A percentile compares a stretch with the other conserved stretches of the same genome.
Evolutionary conservation across 2,113 vertebrate genomes (phyloP).

Genomic region (Lampris incognitus): DNA sequence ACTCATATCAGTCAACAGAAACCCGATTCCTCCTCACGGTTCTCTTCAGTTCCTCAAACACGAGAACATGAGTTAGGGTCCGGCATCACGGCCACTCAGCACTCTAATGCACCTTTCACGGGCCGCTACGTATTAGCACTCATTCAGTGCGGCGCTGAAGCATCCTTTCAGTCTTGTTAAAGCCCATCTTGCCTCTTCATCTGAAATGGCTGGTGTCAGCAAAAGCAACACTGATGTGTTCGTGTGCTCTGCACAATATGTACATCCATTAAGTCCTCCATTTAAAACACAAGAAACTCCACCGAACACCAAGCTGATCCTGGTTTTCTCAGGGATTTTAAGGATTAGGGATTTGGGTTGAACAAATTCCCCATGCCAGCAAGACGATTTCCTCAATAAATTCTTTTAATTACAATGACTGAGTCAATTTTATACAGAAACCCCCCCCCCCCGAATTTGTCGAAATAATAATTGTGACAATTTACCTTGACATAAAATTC

Average conservation of each 20-base stretch:
- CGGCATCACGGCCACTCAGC: conserved; percentile 44
- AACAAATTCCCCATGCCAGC: neutral
- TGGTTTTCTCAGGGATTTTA: neutral
- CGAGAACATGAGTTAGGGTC: conserved; percentile 53
- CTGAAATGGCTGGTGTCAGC: conserved; percentile 33
- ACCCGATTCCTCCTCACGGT: conserved; percentile 57
- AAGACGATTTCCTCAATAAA: neutral
- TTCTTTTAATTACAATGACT: neutral
- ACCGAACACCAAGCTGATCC: neutral
- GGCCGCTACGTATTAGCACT: conserved; percentile 29
- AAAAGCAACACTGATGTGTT: conserved; percentile 27
- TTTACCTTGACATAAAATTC: neutral
- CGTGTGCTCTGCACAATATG: conserved; percentile 3
- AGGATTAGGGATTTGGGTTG: neutral
- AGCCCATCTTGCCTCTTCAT: conserved; percentile 1
- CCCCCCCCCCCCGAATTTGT: neutral
- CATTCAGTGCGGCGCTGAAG: conserved; percentile 31
- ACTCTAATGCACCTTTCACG: conserved; percentile 51
- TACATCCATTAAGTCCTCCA: conserved; percentile 24
- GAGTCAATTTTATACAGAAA: neutral
- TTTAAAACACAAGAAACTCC: conserved; percentile 5
- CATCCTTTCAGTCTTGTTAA: neutral
- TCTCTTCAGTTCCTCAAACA: conserved; percentile 38
- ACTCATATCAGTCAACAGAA: conserved; percentile 67
- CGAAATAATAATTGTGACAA: neutral